phyloP scores from a whole-genome alignment of 2,888 invertebrate genomes.

The Dryobota labecula region DNA sequence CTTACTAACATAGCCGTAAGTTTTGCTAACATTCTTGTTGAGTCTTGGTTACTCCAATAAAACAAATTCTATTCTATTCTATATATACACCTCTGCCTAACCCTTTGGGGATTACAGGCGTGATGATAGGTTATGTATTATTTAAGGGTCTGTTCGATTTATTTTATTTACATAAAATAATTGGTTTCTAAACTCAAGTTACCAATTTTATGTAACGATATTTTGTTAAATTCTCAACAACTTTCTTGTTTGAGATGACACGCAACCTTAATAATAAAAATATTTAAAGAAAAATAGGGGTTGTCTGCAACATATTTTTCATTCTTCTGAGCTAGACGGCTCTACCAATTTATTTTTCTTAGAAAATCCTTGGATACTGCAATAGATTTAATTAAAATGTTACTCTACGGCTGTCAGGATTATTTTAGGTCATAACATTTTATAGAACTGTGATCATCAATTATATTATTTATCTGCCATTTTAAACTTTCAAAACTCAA shows the following conservation, averaged over 20 bases:
- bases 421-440: not conserved
- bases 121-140: too few relatives aligned
- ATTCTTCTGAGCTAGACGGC: not conserved
- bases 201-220: not conserved
- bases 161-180: too few relatives aligned
- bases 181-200: not conserved
- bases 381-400: not conserved
- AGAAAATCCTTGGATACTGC: not conserved
- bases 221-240: not conserved
- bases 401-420: too few relatives aligned
- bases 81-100: too few relatives aligned
- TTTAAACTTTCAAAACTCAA: not conserved
- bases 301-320: conserved; percentile 27
- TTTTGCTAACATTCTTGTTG: too few relatives aligned
- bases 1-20: too few relatives aligned
- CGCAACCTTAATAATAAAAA: conserved; percentile 11
- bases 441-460: too few relatives aligned
- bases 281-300: conserved; percentile 24
- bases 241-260: not conserved
- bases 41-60: too few relatives aligned
- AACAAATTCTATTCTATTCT: too few relatives aligned
- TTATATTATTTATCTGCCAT: not conserved
- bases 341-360: conserved; percentile 18
- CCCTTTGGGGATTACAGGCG: too few relatives aligned
- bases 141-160: too few relatives aligned